Percentiles rank a stretch among this genome's conserved stretches.
These are phyloP conservation scores for Thymallus thymallus DNA, from an alignment of 2,113 vertebrate genomes.

Conservation along the genomic window DNA sequence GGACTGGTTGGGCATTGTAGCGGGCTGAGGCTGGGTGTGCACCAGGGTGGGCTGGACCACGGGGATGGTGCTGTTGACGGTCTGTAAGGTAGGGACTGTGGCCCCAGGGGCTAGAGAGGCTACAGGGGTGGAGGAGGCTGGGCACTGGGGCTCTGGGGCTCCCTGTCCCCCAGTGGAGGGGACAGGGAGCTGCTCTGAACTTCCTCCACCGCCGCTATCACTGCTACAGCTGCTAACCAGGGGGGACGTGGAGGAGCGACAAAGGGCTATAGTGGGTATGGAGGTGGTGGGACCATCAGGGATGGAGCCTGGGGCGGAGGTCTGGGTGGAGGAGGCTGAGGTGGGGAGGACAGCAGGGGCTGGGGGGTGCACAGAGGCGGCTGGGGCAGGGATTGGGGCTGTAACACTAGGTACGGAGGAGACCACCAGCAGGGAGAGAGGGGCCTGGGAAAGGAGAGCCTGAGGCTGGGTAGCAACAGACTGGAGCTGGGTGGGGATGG, in stretches of 20 bases:
- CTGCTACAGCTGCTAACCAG: constrained; percentile 4
- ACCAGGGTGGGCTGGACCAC: constrained; percentile 84
- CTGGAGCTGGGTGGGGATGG: constrained; percentile 35
- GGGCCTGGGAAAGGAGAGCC: constrained; percentile 27
- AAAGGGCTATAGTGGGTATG: constrained; percentile 8
- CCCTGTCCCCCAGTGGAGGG: too few relatives aligned
- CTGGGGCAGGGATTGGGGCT: constrained; percentile 36
- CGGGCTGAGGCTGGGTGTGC: too few relatives aligned
- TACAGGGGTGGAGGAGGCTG: constrained; percentile 18
- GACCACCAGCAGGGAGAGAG: constrained; percentile 31
- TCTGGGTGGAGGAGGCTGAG: constrained; percentile 24
- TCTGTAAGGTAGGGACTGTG: constrained; percentile 61
- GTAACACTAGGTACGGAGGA: constrained; percentile 16
- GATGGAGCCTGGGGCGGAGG: constrained; percentile 4
- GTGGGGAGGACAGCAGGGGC: constrained; percentile 22
- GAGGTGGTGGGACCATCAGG: constrained; percentile 2
- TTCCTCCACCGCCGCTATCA: not conserved
- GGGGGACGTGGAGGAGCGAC: constrained; percentile 21
- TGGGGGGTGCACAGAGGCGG: constrained; percentile 52
- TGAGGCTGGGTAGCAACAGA: constrained; percentile 61
- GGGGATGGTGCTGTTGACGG: constrained; percentile 76
- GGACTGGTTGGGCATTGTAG: constrained; percentile 83
- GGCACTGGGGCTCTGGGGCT: too few relatives aligned
- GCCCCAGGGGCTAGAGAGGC: constrained; percentile 1
- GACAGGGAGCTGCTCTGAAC: constrained; percentile 11